phyloP scores from a whole-genome alignment of 2,888 invertebrate species.

The Rotaria macrura region DNA sequence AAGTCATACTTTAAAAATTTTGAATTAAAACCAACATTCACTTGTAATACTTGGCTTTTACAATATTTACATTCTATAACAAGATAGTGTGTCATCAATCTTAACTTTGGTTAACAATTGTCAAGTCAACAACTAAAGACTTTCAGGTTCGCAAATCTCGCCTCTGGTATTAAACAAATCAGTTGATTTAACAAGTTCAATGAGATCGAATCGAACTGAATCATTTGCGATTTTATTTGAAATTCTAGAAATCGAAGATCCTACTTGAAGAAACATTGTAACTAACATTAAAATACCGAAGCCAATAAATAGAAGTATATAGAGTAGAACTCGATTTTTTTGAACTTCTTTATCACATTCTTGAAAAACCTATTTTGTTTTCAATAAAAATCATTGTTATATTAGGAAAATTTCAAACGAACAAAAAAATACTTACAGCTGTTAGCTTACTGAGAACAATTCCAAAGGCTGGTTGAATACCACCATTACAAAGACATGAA shows the following conservation, averaged over 20 bases:
- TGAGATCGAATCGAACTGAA: too few relatives aligned
- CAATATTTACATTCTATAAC: too few relatives aligned
- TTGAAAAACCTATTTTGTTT: constrained; percentile 38
- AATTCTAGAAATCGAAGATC: background rate
- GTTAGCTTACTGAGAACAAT: constrained; percentile 33
- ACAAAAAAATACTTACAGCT: constrained; percentile 35
- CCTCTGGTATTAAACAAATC: too few relatives aligned
- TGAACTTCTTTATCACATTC: constrained; percentile 37
- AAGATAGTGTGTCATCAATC: too few relatives aligned
- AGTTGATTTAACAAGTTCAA: too few relatives aligned
- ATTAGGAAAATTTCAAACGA: background rate
- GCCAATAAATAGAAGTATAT: constrained; percentile 39
- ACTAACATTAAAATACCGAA: constrained; percentile 39
- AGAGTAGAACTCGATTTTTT: constrained; percentile 37
- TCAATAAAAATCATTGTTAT: background rate
- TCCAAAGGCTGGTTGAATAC: constrained; percentile 28
- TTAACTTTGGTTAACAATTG: too few relatives aligned
- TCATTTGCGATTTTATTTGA: too few relatives aligned
- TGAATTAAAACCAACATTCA: too few relatives aligned
- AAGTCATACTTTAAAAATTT: too few relatives aligned
- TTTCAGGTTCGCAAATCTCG: too few relatives aligned
- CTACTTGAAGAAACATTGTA: constrained; percentile 40
- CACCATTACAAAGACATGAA: constrained; percentile 27
- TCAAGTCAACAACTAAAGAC: too few relatives aligned
- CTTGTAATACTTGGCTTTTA: too few relatives aligned